Evolutionary conservation across 2,888 invertebrate genomes (phyloP).

Genomic region (Dusona sp.): DNA sequence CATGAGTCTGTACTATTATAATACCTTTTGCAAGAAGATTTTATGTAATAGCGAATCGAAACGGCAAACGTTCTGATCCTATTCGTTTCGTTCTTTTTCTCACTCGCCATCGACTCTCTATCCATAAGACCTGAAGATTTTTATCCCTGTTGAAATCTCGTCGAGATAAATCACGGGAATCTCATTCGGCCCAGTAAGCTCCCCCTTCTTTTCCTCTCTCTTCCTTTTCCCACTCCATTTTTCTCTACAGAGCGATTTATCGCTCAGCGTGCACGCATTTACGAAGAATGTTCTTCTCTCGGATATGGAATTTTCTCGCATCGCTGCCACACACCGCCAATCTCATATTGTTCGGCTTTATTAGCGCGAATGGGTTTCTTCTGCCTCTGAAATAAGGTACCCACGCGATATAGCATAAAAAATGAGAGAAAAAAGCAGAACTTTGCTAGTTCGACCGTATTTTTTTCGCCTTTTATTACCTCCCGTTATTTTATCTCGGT

Average conservation of each 20-base stretch:
- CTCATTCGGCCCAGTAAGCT: constrained; percentile 71
- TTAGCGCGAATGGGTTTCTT: constrained; percentile 61
- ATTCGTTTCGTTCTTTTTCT: constrained; percentile 37
- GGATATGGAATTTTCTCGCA: constrained; percentile 49
- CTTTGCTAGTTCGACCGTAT: constrained; percentile 10
- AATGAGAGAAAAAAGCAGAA: constrained; percentile 43
- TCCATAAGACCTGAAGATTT: constrained; percentile 70
- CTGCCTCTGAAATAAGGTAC: constrained; percentile 41
- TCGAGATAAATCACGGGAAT: constrained; percentile 77
- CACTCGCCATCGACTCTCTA: constrained; percentile 22
- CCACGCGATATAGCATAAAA: constrained; percentile 36
- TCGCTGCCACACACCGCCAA: constrained; percentile 52
- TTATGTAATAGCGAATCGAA: constrained; percentile 35
- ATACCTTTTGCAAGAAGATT: constrained; percentile 11
- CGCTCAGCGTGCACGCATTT: constrained; percentile 69
- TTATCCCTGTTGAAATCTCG: constrained; percentile 77
- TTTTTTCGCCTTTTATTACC: constrained; percentile 44
- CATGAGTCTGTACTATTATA: constrained; percentile 37
- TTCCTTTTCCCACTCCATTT: constrained; percentile 43
- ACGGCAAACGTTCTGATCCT: constrained; percentile 19
- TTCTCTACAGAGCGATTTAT: constrained; percentile 73
- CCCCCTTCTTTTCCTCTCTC: constrained; percentile 33
- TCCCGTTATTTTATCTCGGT: constrained; percentile 32
- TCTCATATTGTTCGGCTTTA: constrained; percentile 68
- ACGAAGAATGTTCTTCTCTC: constrained; percentile 58